phyloP scores from a whole-genome alignment of 2,888 invertebrate species.

The Morpho achilles region DNA sequence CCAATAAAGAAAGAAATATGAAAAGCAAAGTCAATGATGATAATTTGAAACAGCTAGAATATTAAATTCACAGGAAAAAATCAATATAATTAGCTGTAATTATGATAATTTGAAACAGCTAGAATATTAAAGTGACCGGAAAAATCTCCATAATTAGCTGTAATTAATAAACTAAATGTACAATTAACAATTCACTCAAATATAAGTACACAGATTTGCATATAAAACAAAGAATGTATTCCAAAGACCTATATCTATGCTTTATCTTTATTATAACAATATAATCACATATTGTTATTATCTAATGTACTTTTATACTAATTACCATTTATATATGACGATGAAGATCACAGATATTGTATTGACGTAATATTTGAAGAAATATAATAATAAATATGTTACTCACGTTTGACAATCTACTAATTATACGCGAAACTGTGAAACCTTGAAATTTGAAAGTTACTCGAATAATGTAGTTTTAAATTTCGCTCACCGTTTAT shows the following conservation, averaged over 20 bases:
- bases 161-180: no score
- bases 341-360: not conserved
- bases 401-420: slow-evolving; percentile 18
- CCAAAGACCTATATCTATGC: no score
- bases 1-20: no score
- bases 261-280: not conserved
- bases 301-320: not conserved
- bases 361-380: not conserved
- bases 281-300: slow-evolving; percentile 6
- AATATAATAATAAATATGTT: slow-evolving; percentile 4
- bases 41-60: no score
- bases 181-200: no score
- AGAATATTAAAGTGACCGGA: no score
- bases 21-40: no score
- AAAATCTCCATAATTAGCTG: no score
- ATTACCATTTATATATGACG: slow-evolving; percentile 5
- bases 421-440: slow-evolving; percentile 16
- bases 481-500: slow-evolving; percentile 80
- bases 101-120: no score
- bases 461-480: slow-evolving; percentile 4
- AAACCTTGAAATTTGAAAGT: slow-evolving; percentile 43
- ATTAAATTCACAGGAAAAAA: no score
- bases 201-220: no score
- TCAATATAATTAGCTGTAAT: no score
- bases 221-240: not conserved